These are phyloP conservation scores for Antigone vipio DNA, from an alignment of 2,113 vertebrate species.

Conservation along the genomic window DNA sequence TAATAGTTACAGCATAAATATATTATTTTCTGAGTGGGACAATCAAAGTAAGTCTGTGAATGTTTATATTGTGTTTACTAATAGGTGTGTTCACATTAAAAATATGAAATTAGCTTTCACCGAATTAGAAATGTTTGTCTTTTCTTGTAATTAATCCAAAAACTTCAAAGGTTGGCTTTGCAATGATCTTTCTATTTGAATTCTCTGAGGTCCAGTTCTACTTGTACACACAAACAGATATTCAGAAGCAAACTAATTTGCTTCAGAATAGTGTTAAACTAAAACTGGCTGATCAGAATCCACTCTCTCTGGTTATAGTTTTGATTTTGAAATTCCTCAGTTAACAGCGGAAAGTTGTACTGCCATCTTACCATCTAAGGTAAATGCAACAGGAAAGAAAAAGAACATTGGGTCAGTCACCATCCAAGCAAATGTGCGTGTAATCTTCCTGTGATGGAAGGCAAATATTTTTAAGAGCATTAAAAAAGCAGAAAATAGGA, in stretches of 20 bases:
- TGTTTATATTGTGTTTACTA: neutral
- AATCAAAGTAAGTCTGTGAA: neutral
- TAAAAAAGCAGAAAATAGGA: conserved; percentile 50
- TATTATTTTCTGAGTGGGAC: neutral
- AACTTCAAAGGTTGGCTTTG: neutral
- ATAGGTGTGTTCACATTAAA: neutral
- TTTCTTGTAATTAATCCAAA: neutral
- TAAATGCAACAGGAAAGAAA: neutral
- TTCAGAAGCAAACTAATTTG: neutral
- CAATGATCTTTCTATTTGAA: neutral
- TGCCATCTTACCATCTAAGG: neutral
- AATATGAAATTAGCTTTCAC: neutral
- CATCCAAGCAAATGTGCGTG: neutral
- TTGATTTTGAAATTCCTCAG: neutral
- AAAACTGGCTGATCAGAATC: neutral
- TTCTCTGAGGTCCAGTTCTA: neutral
- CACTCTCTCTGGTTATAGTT: neutral
- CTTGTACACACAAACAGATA: neutral
- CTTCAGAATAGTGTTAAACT: neutral
- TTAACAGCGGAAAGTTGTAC: neutral
- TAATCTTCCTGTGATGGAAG: conserved; percentile 19
- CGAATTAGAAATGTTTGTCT: neutral
- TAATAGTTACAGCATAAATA: neutral
- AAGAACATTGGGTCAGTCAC: neutral
- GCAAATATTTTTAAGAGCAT: conserved; percentile 26